Percentiles rank a stretch among this genome's conserved stretches.
These are phyloP conservation scores for Cassiopea xamachana DNA, from an alignment of 30 jellyfish, hydroid and myxozoan genomes.

Conservation along the genomic window DNA sequence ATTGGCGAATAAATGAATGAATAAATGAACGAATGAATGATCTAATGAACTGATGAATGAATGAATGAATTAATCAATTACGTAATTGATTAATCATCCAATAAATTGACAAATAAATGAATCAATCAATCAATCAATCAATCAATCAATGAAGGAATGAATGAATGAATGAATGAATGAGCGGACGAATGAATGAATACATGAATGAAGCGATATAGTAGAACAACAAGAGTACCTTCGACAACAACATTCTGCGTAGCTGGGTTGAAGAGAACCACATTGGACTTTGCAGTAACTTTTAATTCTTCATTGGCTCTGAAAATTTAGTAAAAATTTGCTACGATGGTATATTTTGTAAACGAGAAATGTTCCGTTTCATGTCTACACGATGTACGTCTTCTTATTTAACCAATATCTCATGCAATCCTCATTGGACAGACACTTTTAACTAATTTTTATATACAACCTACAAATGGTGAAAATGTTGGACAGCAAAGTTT, in stretches of 20 bases:
- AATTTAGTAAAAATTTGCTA: background rate
- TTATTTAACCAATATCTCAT: too few species aligned
- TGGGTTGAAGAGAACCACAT: constrained; percentile 85
- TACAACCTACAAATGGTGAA: too few species aligned
- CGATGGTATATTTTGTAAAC: too few species aligned
- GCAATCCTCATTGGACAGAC: too few species aligned
- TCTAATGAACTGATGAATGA: background rate
- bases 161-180: background rate
- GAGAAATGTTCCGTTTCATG: too few species aligned
- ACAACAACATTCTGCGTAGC: constrained; percentile 39
- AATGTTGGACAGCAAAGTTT: too few species aligned
- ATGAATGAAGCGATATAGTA: background rate
- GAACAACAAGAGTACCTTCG: constrained; percentile 40
- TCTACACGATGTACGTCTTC: too few species aligned
- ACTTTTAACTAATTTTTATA: too few species aligned
- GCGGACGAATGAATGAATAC: background rate
- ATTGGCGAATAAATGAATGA: background rate
- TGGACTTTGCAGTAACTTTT: constrained; percentile 78
- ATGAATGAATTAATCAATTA: background rate
- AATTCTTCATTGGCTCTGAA: constrained; percentile 78
- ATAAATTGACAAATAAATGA: background rate
- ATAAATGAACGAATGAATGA: background rate
- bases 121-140: too few species aligned
- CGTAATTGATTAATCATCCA: background rate
- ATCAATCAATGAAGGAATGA: background rate